Percentiles rank a stretch among this genome's conserved stretches.
phyloP scores from a whole-genome alignment of 2,797 vertebrate species.

The Mormyrops boulengeri region DNA sequence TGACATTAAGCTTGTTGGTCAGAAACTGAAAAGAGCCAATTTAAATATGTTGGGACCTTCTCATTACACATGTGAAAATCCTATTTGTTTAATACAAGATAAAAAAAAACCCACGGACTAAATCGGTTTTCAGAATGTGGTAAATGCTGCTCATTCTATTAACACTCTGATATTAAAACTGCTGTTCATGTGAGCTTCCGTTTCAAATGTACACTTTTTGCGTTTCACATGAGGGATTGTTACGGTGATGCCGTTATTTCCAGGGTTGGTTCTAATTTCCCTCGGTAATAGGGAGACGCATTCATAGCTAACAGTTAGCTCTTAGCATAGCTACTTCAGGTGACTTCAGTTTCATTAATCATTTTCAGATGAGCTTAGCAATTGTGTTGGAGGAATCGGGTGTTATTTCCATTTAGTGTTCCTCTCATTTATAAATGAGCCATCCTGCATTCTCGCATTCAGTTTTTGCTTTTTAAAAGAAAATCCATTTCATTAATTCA shows the following conservation, averaged over 20 bases:
- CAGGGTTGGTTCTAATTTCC: neutral
- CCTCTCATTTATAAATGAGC: constrained; percentile 11
- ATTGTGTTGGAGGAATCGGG: neutral
- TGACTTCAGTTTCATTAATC: neutral
- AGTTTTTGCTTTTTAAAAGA: neutral
- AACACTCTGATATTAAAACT: neutral
- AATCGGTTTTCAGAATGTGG: neutral
- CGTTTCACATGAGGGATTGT: neutral
- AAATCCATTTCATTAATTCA: neutral
- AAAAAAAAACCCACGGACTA: neutral
- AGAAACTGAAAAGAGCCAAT: neutral
- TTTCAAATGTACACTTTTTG: neutral
- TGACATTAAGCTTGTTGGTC: neutral
- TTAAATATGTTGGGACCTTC: neutral
- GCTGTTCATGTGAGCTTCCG: neutral
- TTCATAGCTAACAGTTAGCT: neutral
- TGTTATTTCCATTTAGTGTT: neutral
- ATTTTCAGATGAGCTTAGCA: neutral
- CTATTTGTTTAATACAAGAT: neutral
- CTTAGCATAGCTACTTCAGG: neutral
- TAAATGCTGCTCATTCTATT: neutral
- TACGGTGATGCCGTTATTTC: neutral
- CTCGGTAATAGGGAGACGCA: neutral
- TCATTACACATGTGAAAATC: neutral
- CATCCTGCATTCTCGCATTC: neutral